Evolutionary conservation across 2,888 invertebrate species (phyloP).

Genomic region (Stenoptilia bipunctidactyla): DNA sequence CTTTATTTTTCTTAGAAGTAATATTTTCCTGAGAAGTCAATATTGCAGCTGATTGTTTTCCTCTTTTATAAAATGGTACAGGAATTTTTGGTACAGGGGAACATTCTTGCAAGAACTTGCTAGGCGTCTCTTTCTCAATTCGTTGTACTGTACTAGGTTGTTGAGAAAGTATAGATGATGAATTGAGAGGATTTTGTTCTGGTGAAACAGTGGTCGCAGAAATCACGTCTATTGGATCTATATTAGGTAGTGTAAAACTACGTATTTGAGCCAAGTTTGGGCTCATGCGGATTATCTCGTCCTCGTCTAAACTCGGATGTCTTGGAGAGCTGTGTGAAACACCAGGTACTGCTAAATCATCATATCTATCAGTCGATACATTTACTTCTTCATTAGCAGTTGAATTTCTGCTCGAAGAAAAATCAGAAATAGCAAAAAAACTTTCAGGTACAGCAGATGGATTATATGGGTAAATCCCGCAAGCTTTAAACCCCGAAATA

Average conservation of each 20-base stretch:
- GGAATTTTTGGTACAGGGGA: slow-evolving; percentile 13
- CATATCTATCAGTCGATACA: no score
- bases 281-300: not conserved
- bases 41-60: slow-evolving; percentile 13
- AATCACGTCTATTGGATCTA: not conserved
- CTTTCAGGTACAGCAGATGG: slow-evolving; percentile 1
- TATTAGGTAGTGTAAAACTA: not conserved
- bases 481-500: slow-evolving; percentile 15
- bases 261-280: not conserved
- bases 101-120: slow-evolving; percentile 13
- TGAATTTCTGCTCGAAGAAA: not conserved
- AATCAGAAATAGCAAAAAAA: not conserved
- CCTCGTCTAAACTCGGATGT: not conserved
- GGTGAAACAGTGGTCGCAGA: not conserved
- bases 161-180: not conserved
- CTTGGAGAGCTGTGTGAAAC: not conserved
- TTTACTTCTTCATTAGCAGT: no score
- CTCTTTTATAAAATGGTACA: slow-evolving; percentile 14
- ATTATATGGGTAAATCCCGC: slow-evolving; percentile 18
- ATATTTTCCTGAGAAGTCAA: slow-evolving; percentile 12
- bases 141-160: slow-evolving; percentile 4
- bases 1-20: slow-evolving; percentile 10
- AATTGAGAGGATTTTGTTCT: no score
- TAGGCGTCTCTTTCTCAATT: slow-evolving; percentile 8
- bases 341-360: no score